These are phyloP conservation scores for Siniperca scherzeri DNA, from an alignment of 2,797 vertebrate genomes.

Conservation along the genomic window DNA sequence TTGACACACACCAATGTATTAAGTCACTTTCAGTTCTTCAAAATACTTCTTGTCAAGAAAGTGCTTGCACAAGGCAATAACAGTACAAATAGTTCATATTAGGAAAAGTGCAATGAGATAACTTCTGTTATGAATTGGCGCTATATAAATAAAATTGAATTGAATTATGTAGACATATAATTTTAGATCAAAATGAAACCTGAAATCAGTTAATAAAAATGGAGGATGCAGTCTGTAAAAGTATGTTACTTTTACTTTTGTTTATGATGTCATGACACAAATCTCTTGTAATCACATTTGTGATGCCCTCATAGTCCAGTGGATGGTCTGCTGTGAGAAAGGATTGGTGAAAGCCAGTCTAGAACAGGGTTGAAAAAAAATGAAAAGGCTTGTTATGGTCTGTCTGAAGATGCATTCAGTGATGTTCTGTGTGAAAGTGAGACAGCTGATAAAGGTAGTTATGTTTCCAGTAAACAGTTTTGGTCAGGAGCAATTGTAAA, in stretches of 20 bases:
- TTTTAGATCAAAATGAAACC: neutral
- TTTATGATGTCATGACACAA: neutral
- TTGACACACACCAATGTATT: neutral
- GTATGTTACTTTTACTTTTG: no score
- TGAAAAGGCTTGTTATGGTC: slow-evolving; percentile 33
- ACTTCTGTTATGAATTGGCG: no score
- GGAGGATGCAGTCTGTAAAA: neutral
- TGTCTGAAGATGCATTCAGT: slow-evolving; percentile 33
- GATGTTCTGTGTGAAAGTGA: slow-evolving; percentile 29
- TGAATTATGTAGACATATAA: no score
- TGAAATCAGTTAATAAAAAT: neutral
- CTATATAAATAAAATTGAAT: no score
- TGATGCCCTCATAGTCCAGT: no score
- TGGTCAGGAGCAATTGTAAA: no score
- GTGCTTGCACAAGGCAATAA: neutral
- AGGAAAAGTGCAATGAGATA: no score
- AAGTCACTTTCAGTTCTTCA: slow-evolving; percentile 11
- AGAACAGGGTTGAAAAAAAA: neutral
- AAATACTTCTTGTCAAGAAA: neutral
- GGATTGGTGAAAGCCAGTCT: neutral
- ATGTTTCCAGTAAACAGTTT: slow-evolving; percentile 7
- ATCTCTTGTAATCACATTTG: neutral
- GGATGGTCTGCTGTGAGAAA: neutral
- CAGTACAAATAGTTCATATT: neutral
- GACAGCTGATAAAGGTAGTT: slow-evolving; percentile 34